Evolutionary conservation across 2,888 invertebrate genomes (phyloP).

Genomic region (Sminthurides aquaticus): DNA sequence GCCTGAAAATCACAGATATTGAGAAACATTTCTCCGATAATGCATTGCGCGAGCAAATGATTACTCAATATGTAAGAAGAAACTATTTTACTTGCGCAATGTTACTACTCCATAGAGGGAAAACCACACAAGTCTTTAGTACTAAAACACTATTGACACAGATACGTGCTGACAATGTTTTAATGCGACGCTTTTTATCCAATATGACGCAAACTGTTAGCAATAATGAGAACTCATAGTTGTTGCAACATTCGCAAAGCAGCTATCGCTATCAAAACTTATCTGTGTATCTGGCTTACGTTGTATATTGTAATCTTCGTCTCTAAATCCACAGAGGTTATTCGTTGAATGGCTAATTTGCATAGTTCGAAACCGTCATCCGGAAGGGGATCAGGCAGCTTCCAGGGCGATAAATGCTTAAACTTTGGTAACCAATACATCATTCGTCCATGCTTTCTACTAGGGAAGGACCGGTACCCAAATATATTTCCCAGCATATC

Average conservation of each 20-base stretch:
- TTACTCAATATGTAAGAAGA: too few species aligned
- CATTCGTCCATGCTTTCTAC: conserved; percentile 52
- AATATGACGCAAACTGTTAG: too few species aligned
- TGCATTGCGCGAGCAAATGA: background rate
- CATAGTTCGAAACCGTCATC: conserved; percentile 69
- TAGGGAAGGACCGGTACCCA: conserved; percentile 61
- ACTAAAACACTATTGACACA: too few species aligned
- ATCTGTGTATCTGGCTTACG: too few species aligned
- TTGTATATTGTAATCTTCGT: conserved; percentile 60
- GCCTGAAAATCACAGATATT: conserved; percentile 51
- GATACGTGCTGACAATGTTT: too few species aligned
- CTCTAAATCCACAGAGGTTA: conserved; percentile 71
- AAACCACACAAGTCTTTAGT: too few species aligned
- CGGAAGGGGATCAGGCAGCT: conserved; percentile 68
- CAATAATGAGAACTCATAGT: too few species aligned
- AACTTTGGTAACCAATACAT: conserved; percentile 77
- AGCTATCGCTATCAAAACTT: too few species aligned
- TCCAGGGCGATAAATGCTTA: conserved; percentile 80
- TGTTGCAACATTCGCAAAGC: too few species aligned
- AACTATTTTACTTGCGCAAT: too few species aligned
- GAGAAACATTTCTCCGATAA: background rate
- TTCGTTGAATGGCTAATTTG: conserved; percentile 70
- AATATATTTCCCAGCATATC: conserved; percentile 74
- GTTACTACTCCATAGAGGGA: too few species aligned
- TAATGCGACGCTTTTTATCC: too few species aligned